Base-by-base conservation (phyloP, 2,797 vertebrate species). In the Scyliorhinus canicula region DNA sequence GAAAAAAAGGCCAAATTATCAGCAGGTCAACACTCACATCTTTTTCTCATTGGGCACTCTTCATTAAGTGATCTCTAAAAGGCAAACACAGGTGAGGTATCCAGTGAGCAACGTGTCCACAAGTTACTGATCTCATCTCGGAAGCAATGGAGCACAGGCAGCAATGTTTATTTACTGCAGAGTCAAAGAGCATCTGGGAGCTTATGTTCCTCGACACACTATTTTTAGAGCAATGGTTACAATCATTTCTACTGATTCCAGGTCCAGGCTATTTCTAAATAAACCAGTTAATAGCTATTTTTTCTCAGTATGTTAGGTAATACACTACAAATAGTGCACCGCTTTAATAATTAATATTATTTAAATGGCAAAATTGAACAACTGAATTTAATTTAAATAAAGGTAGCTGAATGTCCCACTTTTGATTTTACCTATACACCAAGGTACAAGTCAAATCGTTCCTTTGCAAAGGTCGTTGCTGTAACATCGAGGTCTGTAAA, bases 41-140 rank as follows among this genome's bases (percentile, higher is more conserved):
- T 91, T 91, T 91, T 91, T 91, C 88, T 91, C 88, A 91, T 91
- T 91, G 88, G n/a, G 88, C 57, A 44, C 88, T 91, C 57, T 65
- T 65, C 57, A 91, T 94, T 94, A 69, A 74, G 93, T 74, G 28
- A 94, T 71, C 65, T 74, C 31, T 5, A 69, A 94, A 94, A 50
- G 67, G 31, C 47, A 52, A 94, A 71, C 93, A 52, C 93, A 71
- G 93, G 93, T 71, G 93, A 91, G 60, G n/a, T 35, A 91, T 91
- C 88, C 88, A 65, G 60, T 91, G 88, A 65, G 55, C 60, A 91
- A 40, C 7, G 9, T 26, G 40, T 63, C 21, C 88, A 24, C 60
- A 65, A 65, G 88, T 40, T 63, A 91, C 88, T 44, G 88, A 91
- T 40, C 88, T 91, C 88, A 28, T 91, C 88, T 91, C 57, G 7